Evolutionary conservation across 2,113 vertebrate species (phyloP), one percentile per base, ranked within the genome.

Genomic region (Sinocyclocheilus maitianheensis): DNA sequence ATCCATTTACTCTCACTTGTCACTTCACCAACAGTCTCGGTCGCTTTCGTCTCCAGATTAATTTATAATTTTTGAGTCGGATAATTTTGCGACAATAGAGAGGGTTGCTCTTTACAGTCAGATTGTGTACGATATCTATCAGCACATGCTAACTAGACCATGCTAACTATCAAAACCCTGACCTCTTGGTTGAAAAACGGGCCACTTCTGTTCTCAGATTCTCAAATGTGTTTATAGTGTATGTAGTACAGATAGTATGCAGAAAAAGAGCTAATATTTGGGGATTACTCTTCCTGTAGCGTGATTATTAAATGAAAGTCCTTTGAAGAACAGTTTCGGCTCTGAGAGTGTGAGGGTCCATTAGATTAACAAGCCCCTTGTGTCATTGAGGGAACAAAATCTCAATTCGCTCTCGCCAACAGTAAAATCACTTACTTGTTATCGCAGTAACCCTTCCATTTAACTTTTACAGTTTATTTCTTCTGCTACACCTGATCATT

Each of bases 351-450:
- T 77, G 48, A 34, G 76, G 43, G 14, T 55, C 76, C 24, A 78
- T 78, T 78, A 78, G 77, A 78, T 60, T 58, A 78, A 60, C 77
- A 22, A 37, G 51, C 77, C 77, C 55, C 34, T 4, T 14, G 58
- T 80, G 77, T 18, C 53, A n/a, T 58, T 5, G 30, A 34, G 51
- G 53, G 46, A 60, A 12, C 55, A 22, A 16, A 26, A 60, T n/a
- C 43, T 75, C 43, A 48, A 37, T 78, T 60, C 20, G 1, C 77
- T 78, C 77, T 63, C 9, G 11, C 58, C 77, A 80, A 80, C 55
- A 24, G 77, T 80, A 62, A 63, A 80, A 80, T 80, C 77, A 80
- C 58, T 62, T n/a, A 88, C 90, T 84, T 89, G 53, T 77, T 77
- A 40, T 79, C 84, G 58, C 67, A 75, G 85, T 62, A 71, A 88